These are phyloP conservation scores for Australoheros facetus DNA, from an alignment of 2,797 vertebrate genomes.

Conservation along the genomic window DNA sequence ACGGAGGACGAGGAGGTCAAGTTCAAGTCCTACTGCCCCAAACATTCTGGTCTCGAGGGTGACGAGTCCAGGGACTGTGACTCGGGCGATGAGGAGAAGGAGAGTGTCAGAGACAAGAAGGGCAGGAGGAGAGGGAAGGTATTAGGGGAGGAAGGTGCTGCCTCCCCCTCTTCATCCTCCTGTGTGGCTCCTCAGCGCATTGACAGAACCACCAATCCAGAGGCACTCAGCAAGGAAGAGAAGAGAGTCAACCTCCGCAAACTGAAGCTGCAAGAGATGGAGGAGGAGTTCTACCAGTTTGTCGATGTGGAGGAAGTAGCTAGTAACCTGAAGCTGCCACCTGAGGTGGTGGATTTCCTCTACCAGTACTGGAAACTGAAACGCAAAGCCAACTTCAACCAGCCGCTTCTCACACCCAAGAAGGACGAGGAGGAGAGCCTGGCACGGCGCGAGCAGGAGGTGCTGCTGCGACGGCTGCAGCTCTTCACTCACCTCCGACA, in stretches of 20 bases:
- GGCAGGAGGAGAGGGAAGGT: constrained; percentile 64
- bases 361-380: constrained; percentile 98
- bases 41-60: constrained; percentile 85
- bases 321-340: constrained; percentile 79
- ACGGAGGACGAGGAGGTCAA: constrained; percentile 96
- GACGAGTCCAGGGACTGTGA: constrained; percentile 48
- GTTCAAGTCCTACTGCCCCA: constrained; percentile 96
- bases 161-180: constrained; percentile 32
- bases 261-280: constrained; percentile 94
- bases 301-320: constrained; percentile 87
- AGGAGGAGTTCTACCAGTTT: constrained; percentile 93
- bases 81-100: constrained; percentile 71
- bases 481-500: constrained; percentile 97
- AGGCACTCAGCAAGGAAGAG: constrained; percentile 78
- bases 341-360: constrained; percentile 89
- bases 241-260: constrained; percentile 89
- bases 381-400: constrained; percentile 94
- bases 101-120: constrained; percentile 59
- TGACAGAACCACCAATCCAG: constrained; percentile 13
- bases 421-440: constrained; percentile 97
- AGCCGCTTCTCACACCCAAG: constrained; percentile 94
- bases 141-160: constrained; percentile 58
- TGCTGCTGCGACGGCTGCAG: constrained; percentile 91
- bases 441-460: constrained; percentile 93
- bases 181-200: constrained; percentile 24